phyloP scores from a whole-genome alignment of 2,797 vertebrate genomes.

The Pogoniulus pusillus region DNA sequence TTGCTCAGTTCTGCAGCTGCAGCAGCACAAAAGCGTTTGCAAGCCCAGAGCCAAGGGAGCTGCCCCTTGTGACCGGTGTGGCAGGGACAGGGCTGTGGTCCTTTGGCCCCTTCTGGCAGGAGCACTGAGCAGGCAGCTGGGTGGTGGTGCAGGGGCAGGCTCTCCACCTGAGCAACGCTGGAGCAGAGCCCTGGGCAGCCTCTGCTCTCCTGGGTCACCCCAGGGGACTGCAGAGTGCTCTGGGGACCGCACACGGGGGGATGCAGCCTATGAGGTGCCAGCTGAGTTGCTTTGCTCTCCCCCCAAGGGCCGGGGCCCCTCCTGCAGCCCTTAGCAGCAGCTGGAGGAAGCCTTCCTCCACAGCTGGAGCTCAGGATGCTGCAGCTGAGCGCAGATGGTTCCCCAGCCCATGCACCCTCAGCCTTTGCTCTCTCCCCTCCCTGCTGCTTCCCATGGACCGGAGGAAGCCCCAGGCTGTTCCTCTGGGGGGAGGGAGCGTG shows the following conservation, averaged over 20 bases:
- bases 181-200: fast-evolving
- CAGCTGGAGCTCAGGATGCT: background rate
- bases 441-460: background rate
- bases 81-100: background rate
- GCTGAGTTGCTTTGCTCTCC: background rate
- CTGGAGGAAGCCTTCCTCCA: background rate
- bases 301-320: background rate
- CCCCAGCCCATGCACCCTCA: background rate
- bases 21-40: background rate
- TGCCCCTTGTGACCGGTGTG: background rate
- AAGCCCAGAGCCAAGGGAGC: background rate
- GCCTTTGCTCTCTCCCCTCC: background rate
- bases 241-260: fast-evolving
- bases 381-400: background rate
- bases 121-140: background rate
- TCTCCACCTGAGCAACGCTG: background rate
- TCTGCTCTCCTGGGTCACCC: fast-evolving
- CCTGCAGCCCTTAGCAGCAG: background rate
- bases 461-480: background rate
- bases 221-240: fast-evolving
- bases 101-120: background rate
- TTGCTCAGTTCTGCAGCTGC: background rate
- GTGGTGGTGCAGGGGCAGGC: background rate
- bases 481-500: background rate
- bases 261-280: background rate